These are phyloP conservation scores for Epinephelus malabaricus DNA, from an alignment of 2,797 vertebrate species.

Conservation along the genomic window DNA sequence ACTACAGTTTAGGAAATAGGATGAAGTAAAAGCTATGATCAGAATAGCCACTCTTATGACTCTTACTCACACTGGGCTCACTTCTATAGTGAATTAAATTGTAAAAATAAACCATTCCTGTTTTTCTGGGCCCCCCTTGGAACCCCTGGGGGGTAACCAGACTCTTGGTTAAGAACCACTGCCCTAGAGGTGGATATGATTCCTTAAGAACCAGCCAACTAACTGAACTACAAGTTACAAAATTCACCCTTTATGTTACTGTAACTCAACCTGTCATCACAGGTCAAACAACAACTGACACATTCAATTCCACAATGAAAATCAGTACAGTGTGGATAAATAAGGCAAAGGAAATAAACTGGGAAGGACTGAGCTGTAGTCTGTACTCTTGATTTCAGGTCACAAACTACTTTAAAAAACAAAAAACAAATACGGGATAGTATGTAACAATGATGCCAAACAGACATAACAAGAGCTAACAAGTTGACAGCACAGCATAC, in stretches of 20 bases:
- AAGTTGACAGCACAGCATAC: slow-evolving; percentile 23
- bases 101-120: too few relatives aligned
- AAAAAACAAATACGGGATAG: background rate
- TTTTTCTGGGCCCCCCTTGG: too few relatives aligned
- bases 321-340: background rate
- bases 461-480: slow-evolving; percentile 19
- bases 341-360: background rate
- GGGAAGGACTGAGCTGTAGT: background rate
- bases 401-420: background rate
- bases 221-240: background rate
- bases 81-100: background rate
- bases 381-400: background rate
- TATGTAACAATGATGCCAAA: slow-evolving; percentile 4
- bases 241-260: background rate
- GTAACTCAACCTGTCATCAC: slow-evolving; percentile 1
- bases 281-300: background rate
- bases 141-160: background rate
- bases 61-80: too few relatives aligned
- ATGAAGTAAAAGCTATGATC: too few relatives aligned
- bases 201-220: background rate
- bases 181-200: background rate
- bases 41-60: too few relatives aligned
- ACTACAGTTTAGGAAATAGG: too few relatives aligned
- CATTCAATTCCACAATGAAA: background rate
- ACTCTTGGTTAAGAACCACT: too few relatives aligned